These are phyloP conservation scores for Myrmophylax atrothorax DNA, from an alignment of 2,113 vertebrate species.

Conservation along the genomic window DNA sequence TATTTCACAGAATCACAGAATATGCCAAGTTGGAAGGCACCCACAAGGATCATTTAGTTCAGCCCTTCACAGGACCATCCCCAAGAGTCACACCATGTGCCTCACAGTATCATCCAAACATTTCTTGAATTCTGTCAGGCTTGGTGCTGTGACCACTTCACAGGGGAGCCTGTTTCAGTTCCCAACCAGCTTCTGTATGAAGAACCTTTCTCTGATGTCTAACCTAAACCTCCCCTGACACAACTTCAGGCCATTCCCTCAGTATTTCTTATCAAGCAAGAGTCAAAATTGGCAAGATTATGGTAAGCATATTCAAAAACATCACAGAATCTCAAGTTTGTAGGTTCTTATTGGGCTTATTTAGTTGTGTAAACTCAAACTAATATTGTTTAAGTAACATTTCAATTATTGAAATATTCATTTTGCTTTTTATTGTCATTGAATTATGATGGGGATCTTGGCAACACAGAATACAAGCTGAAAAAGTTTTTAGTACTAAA, in stretches of 20 bases:
- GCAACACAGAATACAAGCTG: background rate
- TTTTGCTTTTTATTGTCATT: background rate
- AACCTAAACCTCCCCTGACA: background rate
- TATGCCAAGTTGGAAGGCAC: background rate
- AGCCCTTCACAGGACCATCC: background rate
- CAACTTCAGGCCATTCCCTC: background rate
- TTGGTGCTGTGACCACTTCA: background rate
- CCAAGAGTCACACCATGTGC: background rate
- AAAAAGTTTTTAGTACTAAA: background rate
- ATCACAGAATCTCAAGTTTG: background rate
- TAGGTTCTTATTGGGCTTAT: background rate
- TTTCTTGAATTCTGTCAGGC: background rate
- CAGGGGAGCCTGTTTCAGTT: background rate
- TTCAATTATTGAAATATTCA: background rate
- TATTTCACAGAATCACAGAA: background rate
- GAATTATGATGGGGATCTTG: background rate
- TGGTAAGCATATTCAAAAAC: background rate
- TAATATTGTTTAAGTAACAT: background rate
- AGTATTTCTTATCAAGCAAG: background rate
- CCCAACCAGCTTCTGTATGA: background rate
- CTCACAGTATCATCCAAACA: background rate
- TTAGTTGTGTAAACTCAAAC: background rate
- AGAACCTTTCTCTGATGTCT: background rate
- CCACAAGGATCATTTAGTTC: background rate
- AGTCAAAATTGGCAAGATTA: background rate